Conservation (phyloP, 2,113 vertebrate species). For the Cinclus cinclus region DNA sequence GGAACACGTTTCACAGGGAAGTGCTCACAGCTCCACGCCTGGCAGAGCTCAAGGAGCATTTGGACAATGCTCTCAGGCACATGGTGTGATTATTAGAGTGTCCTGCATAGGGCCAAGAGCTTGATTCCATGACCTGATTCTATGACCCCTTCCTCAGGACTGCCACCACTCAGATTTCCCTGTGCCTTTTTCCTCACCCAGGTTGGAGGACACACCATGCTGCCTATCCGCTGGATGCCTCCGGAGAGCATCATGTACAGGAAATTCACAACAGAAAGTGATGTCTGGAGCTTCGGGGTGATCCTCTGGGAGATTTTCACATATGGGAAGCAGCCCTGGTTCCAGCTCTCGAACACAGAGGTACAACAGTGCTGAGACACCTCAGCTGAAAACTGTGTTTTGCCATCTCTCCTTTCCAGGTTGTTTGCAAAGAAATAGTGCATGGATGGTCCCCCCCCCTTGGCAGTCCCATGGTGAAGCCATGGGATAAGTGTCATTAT, state of each 20-base stretch:
- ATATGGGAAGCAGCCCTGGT: conserved; percentile 98
- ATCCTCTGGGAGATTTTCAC: conserved; percentile 99
- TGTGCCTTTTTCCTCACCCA: conserved; percentile 59
- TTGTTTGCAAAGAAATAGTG: background rate
- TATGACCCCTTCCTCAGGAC: background rate
- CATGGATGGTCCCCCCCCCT: background rate
- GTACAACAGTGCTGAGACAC: conserved; percentile 64
- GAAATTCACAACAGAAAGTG: conserved; percentile 97
- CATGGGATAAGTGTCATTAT: background rate
- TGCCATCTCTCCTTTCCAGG: background rate
- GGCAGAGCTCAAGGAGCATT: background rate
- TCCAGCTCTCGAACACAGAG: conserved; percentile 98
- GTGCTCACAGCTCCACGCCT: background rate
- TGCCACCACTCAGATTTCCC: background rate
- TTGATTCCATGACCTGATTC: background rate
- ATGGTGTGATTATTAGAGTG: background rate
- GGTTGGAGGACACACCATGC: conserved; percentile 98
- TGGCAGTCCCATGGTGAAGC: background rate
- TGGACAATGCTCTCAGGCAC: background rate
- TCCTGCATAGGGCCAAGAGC: background rate
- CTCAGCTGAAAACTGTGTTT: background rate
- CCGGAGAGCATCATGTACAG: conserved; percentile 99
- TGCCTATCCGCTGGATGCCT: conserved; percentile 99
- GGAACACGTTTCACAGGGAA: background rate
- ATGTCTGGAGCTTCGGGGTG: conserved; percentile 97